Evolutionary conservation across 2,888 invertebrate species (phyloP).

Genomic region (Ormia ochracea): DNA sequence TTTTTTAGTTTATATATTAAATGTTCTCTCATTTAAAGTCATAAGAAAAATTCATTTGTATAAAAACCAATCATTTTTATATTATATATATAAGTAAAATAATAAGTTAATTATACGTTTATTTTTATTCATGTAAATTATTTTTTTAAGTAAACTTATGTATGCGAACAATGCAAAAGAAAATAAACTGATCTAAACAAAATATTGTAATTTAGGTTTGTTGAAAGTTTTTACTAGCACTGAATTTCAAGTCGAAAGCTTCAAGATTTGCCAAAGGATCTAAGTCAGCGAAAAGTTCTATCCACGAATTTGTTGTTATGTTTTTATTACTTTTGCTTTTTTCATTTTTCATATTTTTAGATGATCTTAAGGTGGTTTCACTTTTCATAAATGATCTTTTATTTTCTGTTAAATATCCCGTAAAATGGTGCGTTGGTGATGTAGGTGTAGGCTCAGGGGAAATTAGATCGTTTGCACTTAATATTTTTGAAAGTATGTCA

Average conservation of each 20-base stretch:
- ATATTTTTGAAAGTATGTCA: background rate
- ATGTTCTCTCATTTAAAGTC: no score
- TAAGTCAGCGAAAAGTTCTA: constrained; percentile 73
- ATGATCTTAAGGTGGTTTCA: background rate
- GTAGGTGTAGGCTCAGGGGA: background rate
- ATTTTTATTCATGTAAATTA: background rate
- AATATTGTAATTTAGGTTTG: constrained; percentile 69
- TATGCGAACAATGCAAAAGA: background rate
- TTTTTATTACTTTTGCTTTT: constrained; percentile 31
- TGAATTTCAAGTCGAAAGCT: constrained; percentile 72
- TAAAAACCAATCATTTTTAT: no score
- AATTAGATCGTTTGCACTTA: background rate
- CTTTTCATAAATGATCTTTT: background rate
- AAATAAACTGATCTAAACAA: background rate
- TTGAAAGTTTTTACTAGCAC: constrained; percentile 69
- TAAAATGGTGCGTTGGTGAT: background rate
- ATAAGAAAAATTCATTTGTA: no score
- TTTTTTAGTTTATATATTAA: no score
- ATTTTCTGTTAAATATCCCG: background rate
- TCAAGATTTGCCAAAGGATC: constrained; percentile 74
- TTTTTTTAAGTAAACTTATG: background rate
- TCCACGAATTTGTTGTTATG: constrained; percentile 68
- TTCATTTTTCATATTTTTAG: background rate
- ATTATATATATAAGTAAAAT: no score
- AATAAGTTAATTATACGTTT: no score